Conservation (phyloP, 2,113 vertebrate species). For the Dryoscopus gambensis region DNA sequence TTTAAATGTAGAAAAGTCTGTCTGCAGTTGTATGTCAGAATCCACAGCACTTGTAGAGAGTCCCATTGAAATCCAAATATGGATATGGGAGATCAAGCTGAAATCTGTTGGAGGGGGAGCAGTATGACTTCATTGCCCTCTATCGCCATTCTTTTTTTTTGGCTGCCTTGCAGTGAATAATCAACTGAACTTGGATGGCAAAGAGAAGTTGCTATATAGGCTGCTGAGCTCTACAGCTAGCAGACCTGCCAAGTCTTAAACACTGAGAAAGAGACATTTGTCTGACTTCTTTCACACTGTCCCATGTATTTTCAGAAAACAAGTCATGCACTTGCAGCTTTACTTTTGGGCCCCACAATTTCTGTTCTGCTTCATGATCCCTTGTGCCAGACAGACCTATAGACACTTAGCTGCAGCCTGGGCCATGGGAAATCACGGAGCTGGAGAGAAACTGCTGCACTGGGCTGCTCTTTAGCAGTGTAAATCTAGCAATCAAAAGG, state of each 20-base stretch:
- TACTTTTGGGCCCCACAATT: constrained; percentile 20
- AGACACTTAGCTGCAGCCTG: constrained; percentile 11
- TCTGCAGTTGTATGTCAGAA: neutral
- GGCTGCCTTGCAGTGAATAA: constrained; percentile 33
- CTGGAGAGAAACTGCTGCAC: constrained; percentile 1
- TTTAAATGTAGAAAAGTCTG: neutral
- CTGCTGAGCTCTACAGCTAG: constrained; percentile 35
- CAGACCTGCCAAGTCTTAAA: constrained; percentile 48
- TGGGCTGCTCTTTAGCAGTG: constrained; percentile 16
- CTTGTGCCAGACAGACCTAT: constrained; percentile 51
- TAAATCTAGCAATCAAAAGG: constrained; percentile 37
- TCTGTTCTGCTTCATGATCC: constrained; percentile 40
- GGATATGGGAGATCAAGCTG: neutral
- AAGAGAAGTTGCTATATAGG: constrained; percentile 27
- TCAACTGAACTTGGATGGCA: constrained; percentile 43
- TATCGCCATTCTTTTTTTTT: constrained; percentile 23
- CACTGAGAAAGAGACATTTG: constrained; percentile 55
- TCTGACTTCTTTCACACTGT: constrained; percentile 59
- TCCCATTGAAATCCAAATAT: constrained; percentile 20
- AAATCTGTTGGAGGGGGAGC: neutral
- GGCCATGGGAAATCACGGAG: constrained; percentile 25
- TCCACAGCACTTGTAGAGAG: neutral
- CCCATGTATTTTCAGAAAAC: constrained; percentile 66
- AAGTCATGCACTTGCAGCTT: constrained; percentile 53
- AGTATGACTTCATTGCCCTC: constrained; percentile 47